Base-by-base conservation (phyloP, 2,113 vertebrate species). In the Conger conger region DNA sequence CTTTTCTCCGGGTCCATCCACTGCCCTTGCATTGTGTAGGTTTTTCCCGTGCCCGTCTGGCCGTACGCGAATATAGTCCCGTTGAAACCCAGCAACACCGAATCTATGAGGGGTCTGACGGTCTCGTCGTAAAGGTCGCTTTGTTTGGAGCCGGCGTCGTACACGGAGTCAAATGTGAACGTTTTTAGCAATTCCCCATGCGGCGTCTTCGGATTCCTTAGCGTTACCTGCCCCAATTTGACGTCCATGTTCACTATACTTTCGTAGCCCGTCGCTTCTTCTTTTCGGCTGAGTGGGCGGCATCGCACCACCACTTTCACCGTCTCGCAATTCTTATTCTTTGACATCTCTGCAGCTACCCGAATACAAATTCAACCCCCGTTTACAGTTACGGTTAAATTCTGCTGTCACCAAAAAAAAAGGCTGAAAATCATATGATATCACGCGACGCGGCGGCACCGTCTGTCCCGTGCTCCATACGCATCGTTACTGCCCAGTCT, bases 1-100 rank as follows among this genome's bases (percentile, higher is more conserved):
- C 97, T 93, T 84, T 95, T 96, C 92, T 99, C 98, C 0, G 96
- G 94, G 90, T 99, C 98, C 86, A 93, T 88, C 97, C 98, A 98
- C 3, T 94, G 94, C 0, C 98, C 98, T 89, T 98, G 97, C 98
- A 99, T 99, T 82, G 98, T 99, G 94, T 98, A 98, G 0, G 98
- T 99, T 92, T 99, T 99, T 23, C 98, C 98, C 0, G 98, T 99
- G 83, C 98, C 98, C 0, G 98, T 99, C 89, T 99, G 98, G 0
- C 98, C 98, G 0, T 99, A 99, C 9, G 98, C 98, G 77, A 99
- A 96, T 77, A 99, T 94, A 17, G 98, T 99, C 79, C 98, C 98
- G 23, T 99, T 99, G 93, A 99, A 99, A 1, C 98, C 98, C 4
- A 92, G 96, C 11, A 99, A 93, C 30, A 98, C 98, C 0, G 96